Evolutionary conservation across 2,797 vertebrate species (phyloP).

Genomic region (Melanotaenia pygmaea): DNA sequence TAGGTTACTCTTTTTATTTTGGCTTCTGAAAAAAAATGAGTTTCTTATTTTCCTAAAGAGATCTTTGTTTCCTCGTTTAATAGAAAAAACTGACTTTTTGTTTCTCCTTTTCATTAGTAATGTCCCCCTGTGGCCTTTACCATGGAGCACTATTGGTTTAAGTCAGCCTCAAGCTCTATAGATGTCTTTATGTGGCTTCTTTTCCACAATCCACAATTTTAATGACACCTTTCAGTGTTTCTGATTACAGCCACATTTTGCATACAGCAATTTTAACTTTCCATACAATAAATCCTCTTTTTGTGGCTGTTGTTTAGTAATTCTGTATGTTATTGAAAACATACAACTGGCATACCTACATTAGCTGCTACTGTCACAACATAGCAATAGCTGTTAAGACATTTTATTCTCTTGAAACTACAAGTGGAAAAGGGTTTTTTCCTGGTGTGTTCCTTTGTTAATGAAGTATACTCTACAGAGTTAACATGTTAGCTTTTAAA

Average conservation of each 20-base stretch:
- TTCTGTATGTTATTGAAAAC: neutral
- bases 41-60: neutral
- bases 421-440: neutral
- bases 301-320: neutral
- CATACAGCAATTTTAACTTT: neutral
- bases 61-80: neutral
- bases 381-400: neutral
- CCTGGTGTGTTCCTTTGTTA: neutral
- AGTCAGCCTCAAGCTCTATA: no score
- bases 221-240: neutral
- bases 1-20: neutral
- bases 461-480: neutral
- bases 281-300: neutral
- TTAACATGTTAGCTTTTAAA: conserved; percentile 4
- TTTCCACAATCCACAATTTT: neutral
- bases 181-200: neutral
- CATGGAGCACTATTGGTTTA: neutral
- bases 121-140: neutral
- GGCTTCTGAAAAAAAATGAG: neutral
- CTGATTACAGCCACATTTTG: neutral
- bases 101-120: neutral
- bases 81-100: neutral
- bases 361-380: neutral
- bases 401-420: neutral
- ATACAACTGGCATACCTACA: neutral